A percentile compares a stretch with the other conserved stretches of the same genome.
Conservation (phyloP, 2,797 vertebrate genomes). For the Astyanax mexicanus region DNA sequence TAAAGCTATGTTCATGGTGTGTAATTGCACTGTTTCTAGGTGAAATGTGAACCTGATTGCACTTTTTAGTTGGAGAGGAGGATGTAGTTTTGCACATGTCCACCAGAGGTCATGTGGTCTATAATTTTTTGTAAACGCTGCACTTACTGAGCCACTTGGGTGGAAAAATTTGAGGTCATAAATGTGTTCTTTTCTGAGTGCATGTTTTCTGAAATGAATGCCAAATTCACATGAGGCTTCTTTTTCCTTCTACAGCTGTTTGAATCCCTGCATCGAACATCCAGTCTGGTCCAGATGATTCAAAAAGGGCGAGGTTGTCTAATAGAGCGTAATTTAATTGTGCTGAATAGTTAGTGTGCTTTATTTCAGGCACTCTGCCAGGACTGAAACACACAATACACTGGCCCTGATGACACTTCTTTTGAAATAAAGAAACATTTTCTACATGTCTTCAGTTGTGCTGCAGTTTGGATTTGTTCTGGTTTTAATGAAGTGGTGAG, state of each 20-base stretch:
- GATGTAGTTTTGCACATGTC: slow-evolving; percentile 42
- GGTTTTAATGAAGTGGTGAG: neutral
- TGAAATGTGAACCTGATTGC: neutral
- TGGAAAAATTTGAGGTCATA: neutral
- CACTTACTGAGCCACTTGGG: slow-evolving; percentile 9
- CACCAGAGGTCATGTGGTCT: slow-evolving; percentile 38
- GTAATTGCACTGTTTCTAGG: slow-evolving; percentile 19
- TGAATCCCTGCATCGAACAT: slow-evolving; percentile 69
- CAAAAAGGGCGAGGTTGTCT: slow-evolving; percentile 47
- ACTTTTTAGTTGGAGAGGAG: neutral
- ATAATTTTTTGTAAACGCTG: neutral
- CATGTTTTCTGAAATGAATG: slow-evolving; percentile 20
- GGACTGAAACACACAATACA: slow-evolving; percentile 42
- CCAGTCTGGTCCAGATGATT: slow-evolving; percentile 58
- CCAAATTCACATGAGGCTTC: slow-evolving; percentile 61
- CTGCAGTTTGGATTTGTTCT: slow-evolving; percentile 10
- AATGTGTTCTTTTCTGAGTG: slow-evolving; percentile 3
- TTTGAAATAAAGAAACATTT: slow-evolving; percentile 67
- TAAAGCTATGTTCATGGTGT: neutral
- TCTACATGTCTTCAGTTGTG: slow-evolving; percentile 58
- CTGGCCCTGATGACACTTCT: slow-evolving; percentile 36
- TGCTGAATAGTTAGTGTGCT: slow-evolving; percentile 40
- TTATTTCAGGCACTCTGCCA: slow-evolving; percentile 41
- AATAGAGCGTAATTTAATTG: slow-evolving; percentile 28
- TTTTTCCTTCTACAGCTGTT: slow-evolving; percentile 76